These are phyloP conservation scores for Scaptomyza tumidula DNA, from an alignment of 2,888 invertebrate species.

Conservation along the genomic window DNA sequence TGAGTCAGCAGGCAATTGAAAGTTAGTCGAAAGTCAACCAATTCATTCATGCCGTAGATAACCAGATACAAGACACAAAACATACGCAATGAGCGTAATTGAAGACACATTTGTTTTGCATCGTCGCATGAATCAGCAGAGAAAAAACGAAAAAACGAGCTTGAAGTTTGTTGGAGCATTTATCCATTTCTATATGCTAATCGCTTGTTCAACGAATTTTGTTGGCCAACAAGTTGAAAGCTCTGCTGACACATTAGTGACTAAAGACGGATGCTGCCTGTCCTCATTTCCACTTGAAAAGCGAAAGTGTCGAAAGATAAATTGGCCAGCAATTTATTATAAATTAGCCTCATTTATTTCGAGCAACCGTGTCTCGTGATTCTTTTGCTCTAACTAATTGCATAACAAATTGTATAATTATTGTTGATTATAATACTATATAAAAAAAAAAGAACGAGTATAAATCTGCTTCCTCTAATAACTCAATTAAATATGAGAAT, in stretches of 20 bases:
- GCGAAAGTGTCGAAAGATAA: conserved; percentile 45
- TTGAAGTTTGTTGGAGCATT: conserved; percentile 5
- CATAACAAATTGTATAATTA: conserved; percentile 52
- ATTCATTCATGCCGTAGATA: conserved; percentile 28
- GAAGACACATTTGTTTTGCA: conserved; percentile 36
- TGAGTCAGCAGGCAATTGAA: conserved; percentile 50
- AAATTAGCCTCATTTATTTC: conserved; percentile 35
- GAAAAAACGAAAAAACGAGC: neutral
- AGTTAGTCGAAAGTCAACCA: conserved; percentile 74
- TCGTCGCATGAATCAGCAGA: conserved; percentile 35
- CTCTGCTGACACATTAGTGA: conserved; percentile 61
- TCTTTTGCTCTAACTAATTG: conserved; percentile 37
- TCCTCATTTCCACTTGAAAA: conserved; percentile 49
- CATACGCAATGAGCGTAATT: conserved; percentile 38
- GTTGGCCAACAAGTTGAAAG: conserved; percentile 23
- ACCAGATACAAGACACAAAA: conserved; percentile 27
- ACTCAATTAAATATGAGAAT: conserved; percentile 44
- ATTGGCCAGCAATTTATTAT: conserved; percentile 44
- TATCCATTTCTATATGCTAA: conserved; percentile 52
- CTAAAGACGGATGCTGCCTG: conserved; percentile 51
- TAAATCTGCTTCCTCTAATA: conserved; percentile 45
- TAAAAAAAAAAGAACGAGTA: neutral
- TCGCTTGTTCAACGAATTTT: conserved; percentile 8
- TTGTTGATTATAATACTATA: conserved; percentile 7
- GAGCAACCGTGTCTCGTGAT: conserved; percentile 1